Conservation (phyloP, 2,113 vertebrate species). For the Crotalus horridus region DNA sequence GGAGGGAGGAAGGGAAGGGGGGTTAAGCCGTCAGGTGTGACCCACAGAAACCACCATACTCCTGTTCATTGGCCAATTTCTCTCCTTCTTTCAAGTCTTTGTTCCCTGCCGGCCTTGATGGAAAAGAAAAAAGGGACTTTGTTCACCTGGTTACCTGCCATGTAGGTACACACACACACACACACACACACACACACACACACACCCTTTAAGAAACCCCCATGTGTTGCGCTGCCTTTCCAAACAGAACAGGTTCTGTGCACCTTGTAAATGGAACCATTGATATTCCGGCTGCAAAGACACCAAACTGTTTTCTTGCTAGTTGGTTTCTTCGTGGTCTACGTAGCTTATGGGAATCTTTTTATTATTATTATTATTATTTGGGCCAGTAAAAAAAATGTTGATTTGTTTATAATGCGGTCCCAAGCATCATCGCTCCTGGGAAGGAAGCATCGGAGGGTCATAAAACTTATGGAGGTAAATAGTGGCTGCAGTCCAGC, state of each 20-base stretch:
- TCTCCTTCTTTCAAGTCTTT: slow-evolving; percentile 33
- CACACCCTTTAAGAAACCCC: neutral
- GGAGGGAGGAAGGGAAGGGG: neutral
- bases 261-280: neutral
- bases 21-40: slow-evolving; percentile 54
- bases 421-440: neutral
- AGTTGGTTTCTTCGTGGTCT: neutral
- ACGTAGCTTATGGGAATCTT: too few species aligned
- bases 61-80: slow-evolving; percentile 13
- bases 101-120: slow-evolving; percentile 9
- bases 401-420: neutral
- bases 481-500: neutral
- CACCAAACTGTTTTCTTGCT: neutral
- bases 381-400: neutral
- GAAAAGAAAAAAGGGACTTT: neutral
- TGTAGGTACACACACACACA: neutral
- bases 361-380: too few species aligned
- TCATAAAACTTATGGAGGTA: neutral
- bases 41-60: slow-evolving; percentile 24
- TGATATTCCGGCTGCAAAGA: neutral
- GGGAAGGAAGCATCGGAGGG: neutral
- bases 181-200: neutral
- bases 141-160: slow-evolving; percentile 2
- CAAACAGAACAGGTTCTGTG: neutral
- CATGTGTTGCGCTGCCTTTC: too few species aligned